These are phyloP conservation scores for Leptodactylus fuscus DNA, from an alignment of 2,113 vertebrate species.

Conservation along the genomic window DNA sequence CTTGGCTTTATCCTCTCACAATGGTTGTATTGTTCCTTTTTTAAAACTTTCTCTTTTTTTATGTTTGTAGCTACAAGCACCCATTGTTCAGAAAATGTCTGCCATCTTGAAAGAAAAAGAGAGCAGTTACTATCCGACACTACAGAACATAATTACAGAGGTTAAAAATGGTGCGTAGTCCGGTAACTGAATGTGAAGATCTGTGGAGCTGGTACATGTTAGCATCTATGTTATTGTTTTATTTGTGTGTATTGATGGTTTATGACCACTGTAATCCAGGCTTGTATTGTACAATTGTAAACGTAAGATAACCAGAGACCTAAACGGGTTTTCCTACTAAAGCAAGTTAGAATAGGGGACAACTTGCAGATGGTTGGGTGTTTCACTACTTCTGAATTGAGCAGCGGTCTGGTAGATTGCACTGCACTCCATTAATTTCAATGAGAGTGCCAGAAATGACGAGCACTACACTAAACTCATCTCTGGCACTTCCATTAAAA, in stretches of 20 bases:
- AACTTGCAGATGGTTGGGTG: too few species aligned
- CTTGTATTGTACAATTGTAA: background rate
- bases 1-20: too few species aligned
- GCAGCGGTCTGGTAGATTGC: too few species aligned
- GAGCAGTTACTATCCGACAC: slow-evolving; percentile 80
- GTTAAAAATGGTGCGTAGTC: slow-evolving; percentile 74
- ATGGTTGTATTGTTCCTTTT: background rate
- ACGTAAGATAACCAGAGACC: too few species aligned
- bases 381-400: too few species aligned
- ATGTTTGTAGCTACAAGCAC: slow-evolving; percentile 73
- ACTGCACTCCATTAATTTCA: too few species aligned
- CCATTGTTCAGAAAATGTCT: slow-evolving; percentile 74
- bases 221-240: background rate
- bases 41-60: background rate
- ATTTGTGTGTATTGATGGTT: background rate
- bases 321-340: too few species aligned
- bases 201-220: background rate
- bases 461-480: too few species aligned
- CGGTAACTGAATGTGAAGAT: background rate
- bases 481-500: too few species aligned
- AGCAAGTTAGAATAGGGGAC: too few species aligned
- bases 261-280: background rate
- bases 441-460: too few species aligned
- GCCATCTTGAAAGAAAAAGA: slow-evolving; percentile 77
- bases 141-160: slow-evolving; percentile 71